Evolutionary conservation across 1,140 invertebrate species (phyloP), one percentile per base, ranked within the genome.

Genomic region (Cyclargus thomasi): DNA sequence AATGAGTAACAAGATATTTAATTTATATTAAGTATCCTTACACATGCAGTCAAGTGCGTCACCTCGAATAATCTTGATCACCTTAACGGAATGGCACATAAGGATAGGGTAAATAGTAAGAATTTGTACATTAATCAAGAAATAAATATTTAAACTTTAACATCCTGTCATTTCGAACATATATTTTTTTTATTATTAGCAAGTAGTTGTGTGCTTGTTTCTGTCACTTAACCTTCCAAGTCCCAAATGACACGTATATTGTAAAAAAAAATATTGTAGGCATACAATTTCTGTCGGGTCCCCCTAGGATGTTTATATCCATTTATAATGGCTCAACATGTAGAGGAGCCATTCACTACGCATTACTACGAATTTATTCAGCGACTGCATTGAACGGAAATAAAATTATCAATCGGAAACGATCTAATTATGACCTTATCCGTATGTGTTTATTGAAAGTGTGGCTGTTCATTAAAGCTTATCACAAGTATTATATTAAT

Each of bases 31-130:
- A 16, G 29, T 47, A 11, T 47, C 10, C 3, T 11, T 47, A 47
- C 39, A 47, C 39, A 47, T 18, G 55, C 11, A 55, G n/a, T 14
- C 18, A 18, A 1, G 18, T 59, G 17, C 55, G 18, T 59, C 17
- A 21, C 55, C 55, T 59, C 20, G 55, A 59, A 59, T 21, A 59
- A 59, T 59, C 55, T 59, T 59, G 55, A 21, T 59, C 55, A 59
- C 55, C 55, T 59, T 55, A 20, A 59, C 10, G 0, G 55, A 18
- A 1, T 18, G 47, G 10, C 47, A 17, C 53, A 16, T 59, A 59
- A 59, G 55, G 55, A 59, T 59, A 59, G 18, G 10, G 39, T 47
- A 47, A 8, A 11, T 47, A 47, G 39, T 16, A 1, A 3, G 10
- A 14, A 47, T 47, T 47, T 16, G 11, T 14, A 47, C 39, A 47